phyloP scores from a whole-genome alignment of 2,797 vertebrate species.

The Geotrypetes seraphini region DNA sequence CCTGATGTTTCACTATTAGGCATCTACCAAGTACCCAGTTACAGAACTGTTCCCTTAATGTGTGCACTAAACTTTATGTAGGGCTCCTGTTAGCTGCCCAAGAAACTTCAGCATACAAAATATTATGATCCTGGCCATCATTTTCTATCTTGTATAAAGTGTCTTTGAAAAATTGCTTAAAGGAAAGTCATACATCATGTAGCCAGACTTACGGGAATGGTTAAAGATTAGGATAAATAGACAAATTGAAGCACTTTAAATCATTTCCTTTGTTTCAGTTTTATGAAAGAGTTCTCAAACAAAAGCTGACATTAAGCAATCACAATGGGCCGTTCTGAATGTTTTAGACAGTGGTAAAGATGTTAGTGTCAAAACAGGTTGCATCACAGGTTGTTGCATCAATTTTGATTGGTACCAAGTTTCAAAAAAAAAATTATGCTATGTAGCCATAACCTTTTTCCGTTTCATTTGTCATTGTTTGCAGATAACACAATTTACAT shows the following conservation, averaged over 20 bases:
- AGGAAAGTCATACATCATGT: slow-evolving; percentile 63
- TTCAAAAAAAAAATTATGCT: slow-evolving; percentile 69
- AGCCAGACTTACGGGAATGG: slow-evolving; percentile 64
- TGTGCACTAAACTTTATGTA: no score
- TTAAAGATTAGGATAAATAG: slow-evolving; percentile 71
- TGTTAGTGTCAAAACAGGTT: slow-evolving; percentile 64
- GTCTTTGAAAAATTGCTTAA: slow-evolving; percentile 69
- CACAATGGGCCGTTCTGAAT: slow-evolving; percentile 60
- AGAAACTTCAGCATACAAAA: slow-evolving; percentile 59
- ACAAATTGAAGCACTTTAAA: slow-evolving; percentile 69
- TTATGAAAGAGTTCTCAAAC: slow-evolving; percentile 66
- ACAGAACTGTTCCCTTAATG: no score
- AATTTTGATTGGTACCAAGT: slow-evolving; percentile 61
- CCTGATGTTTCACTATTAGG: no score
- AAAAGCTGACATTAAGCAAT: slow-evolving; percentile 61
- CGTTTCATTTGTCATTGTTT: slow-evolving; percentile 83
- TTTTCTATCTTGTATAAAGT: slow-evolving; percentile 55
- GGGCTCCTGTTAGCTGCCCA: slow-evolving; percentile 47
- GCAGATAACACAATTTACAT: no score
- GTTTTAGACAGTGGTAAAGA: slow-evolving; percentile 65
- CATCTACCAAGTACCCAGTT: no score
- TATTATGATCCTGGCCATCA: slow-evolving; percentile 55
- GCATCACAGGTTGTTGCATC: slow-evolving; percentile 53
- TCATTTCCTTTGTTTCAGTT: slow-evolving; percentile 57
- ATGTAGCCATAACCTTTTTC: slow-evolving; percentile 65